Evolutionary conservation across 2,888 invertebrate genomes (phyloP).

Genomic region (Lasioglossum marginatum): DNA sequence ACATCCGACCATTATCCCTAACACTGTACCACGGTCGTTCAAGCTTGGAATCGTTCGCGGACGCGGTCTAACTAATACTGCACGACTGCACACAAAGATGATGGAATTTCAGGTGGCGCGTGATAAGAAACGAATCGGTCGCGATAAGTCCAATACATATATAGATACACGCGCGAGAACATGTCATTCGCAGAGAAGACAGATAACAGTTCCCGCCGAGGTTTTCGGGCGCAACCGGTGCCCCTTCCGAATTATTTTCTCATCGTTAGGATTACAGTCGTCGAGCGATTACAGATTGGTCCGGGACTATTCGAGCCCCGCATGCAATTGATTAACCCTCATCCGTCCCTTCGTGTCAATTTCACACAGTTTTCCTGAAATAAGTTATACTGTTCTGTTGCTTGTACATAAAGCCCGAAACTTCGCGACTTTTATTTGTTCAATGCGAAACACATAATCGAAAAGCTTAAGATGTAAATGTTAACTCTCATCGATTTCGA

Average conservation of each 20-base stretch:
- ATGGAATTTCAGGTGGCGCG: constrained; percentile 38
- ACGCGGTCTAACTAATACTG: constrained; percentile 11
- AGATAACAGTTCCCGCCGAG: neutral
- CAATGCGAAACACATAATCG: no score
- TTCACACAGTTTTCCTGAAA: no score
- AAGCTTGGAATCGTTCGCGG: neutral
- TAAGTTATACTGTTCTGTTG: no score
- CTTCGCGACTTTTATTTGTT: no score
- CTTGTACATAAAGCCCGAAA: no score
- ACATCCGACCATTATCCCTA: neutral
- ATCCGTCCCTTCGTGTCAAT: no score
- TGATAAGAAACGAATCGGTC: constrained; percentile 64
- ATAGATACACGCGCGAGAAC: constrained; percentile 37
- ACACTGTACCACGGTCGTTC: neutral
- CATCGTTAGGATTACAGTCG: neutral
- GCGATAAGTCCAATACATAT: constrained; percentile 62
- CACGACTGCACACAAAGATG: constrained; percentile 19
- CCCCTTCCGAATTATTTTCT: neutral
- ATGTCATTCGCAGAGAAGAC: neutral
- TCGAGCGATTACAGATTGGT: neutral
- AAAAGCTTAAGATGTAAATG: no score
- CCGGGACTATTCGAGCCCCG: neutral
- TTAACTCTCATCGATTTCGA: no score
- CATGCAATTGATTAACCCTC: neutral
- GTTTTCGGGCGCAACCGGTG: neutral